phyloP scores from a whole-genome alignment of 2,797 vertebrate genomes.

The Epinephelus malabaricus region DNA sequence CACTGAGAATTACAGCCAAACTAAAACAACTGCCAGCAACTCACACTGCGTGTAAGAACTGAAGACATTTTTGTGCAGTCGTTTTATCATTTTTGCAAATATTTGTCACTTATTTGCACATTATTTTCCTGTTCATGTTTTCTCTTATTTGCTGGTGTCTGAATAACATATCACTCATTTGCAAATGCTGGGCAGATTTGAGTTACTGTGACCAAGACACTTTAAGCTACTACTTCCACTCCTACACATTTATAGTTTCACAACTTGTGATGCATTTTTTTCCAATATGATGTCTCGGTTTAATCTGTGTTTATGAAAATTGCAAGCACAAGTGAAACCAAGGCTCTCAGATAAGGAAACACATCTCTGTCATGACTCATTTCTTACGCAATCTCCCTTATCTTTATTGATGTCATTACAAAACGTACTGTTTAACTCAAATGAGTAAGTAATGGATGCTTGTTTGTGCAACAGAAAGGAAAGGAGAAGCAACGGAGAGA shows the following conservation, averaged over 20 bases:
- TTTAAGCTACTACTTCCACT: background rate
- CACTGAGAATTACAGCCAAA: no score
- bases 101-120: background rate
- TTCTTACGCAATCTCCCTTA: background rate
- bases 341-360: conserved; percentile 7
- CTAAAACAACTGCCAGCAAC: no score
- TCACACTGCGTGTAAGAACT: no score
- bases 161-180: background rate
- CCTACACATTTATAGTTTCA: background rate
- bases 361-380: background rate
- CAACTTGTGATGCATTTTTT: background rate
- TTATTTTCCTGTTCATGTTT: background rate
- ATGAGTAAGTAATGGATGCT: background rate
- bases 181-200: background rate
- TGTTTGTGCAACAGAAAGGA: background rate
- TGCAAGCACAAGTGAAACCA: conserved; percentile 8
- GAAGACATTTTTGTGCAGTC: no score
- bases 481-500: background rate
- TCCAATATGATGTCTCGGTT: background rate
- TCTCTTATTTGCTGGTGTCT: background rate
- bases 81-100: background rate
- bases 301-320: background rate
- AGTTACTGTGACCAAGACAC: background rate
- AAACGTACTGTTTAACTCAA: background rate
- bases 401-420: background rate